These are phyloP conservation scores for Acanthococcus lagerstroemiae DNA, from an alignment of 2,888 invertebrate genomes.

Conservation along the genomic window DNA sequence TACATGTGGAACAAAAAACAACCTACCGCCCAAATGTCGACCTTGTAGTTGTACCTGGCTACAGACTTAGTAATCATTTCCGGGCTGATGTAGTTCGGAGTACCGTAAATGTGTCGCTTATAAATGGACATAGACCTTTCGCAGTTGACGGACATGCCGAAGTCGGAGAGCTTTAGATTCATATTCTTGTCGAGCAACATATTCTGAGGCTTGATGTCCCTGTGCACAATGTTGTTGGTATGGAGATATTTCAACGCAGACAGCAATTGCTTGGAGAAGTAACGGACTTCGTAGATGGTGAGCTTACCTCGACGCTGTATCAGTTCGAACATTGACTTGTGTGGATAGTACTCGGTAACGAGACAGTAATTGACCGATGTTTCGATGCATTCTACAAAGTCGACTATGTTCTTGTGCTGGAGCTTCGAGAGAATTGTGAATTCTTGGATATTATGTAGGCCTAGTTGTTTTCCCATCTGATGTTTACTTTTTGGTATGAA, in stretches of 20 bases:
- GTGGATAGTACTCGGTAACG: slow-evolving; percentile 19
- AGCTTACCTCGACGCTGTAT: slow-evolving; percentile 18
- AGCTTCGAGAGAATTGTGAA: slow-evolving; percentile 16
- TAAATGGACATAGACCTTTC: slow-evolving; percentile 5
- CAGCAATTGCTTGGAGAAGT: slow-evolving; percentile 14
- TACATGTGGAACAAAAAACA: slow-evolving; percentile 22
- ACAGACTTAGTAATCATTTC: slow-evolving; percentile 22
- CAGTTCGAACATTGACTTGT: slow-evolving; percentile 26
- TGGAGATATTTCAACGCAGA: slow-evolving; percentile 19
- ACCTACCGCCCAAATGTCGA: slow-evolving; percentile 28
- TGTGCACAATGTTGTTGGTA: slow-evolving; percentile 18
- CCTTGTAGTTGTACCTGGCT: slow-evolving; percentile 15
- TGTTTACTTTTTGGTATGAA: slow-evolving; percentile 21
- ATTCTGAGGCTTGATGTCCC: slow-evolving; percentile 27
- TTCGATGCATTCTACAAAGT: slow-evolving; percentile 22
- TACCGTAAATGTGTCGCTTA: slow-evolving; percentile 23
- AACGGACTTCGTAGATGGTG: slow-evolving; percentile 23
- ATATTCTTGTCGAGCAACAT: slow-evolving; percentile 19
- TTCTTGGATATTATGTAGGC: slow-evolving; percentile 20
- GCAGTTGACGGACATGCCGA: slow-evolving; percentile 17
- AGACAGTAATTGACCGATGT: slow-evolving; percentile 11
- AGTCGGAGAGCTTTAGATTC: slow-evolving; percentile 20
- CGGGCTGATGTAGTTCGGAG: slow-evolving; percentile 25
- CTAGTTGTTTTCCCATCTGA: slow-evolving; percentile 9
- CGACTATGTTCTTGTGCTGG: slow-evolving; percentile 18